Evolutionary conservation across 2,797 vertebrate species (phyloP), one percentile per base, ranked within the genome.

Genomic region (Danio jaintianensis): DNA sequence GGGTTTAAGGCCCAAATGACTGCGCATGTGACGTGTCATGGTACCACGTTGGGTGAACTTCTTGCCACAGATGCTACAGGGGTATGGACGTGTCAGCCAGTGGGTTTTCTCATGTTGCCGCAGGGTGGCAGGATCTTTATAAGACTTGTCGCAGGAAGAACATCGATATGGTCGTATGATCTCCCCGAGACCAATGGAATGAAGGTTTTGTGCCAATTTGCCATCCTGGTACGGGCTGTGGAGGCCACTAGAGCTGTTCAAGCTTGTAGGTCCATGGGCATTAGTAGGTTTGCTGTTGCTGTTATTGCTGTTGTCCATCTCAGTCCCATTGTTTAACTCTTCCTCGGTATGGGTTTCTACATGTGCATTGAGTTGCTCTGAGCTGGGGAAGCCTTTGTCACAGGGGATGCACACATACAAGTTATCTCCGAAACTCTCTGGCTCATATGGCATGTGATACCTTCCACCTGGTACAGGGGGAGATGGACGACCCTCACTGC

Each of bases 21-120:
- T 98, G 75, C 98, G 96, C 98, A 99, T 99, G 93, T 99, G 98
- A 81, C 98, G 96, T 0, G 98, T 99, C 98, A 99, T 99, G 90
- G 98, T 99, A 83, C 98, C 98, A 0, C 98, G 96, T 74, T 99
- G 98, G 16, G 98, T 99, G 94, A 99, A 99, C 93, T 99, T 99
- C 93, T 99, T 99, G 86, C 98, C 98, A 15, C 98, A 99, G 90
- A 99, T 99, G 93, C 96, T 98, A 92, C 98, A 99, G 4, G 98
- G 98, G 90, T 99, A 99, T 1, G 98, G 98, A 50, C 98, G 93
- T 0, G 97, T 99, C 83, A 99, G 94, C 98, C 98, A 99, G 91
- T 99, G 98, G 63, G 97, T 98, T 93, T 99, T 99, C 92, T 99
- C 98, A 3, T 99, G 98, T 90, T 99, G 98, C 48, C 98, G 93